phyloP scores from a whole-genome alignment of 2,888 invertebrate species.

The Caenorhabditis angaria region DNA sequence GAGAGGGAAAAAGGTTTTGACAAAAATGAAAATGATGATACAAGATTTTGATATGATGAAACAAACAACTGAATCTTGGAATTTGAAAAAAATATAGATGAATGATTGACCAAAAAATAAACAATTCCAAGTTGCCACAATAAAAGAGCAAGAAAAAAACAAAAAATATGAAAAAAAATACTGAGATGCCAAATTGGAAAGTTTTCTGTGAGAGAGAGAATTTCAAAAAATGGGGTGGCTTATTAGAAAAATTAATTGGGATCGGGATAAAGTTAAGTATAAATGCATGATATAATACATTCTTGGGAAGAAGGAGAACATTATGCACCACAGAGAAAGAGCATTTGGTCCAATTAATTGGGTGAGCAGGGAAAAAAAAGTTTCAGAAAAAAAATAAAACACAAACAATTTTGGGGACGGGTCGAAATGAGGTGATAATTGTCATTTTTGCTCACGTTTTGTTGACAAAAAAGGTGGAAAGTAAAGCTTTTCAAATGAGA shows the following conservation, averaged over 20 bases:
- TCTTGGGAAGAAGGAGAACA: neutral
- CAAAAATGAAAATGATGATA: too few species aligned
- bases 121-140: neutral
- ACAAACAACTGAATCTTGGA: neutral
- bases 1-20: neutral
- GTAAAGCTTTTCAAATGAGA: slow-evolving; percentile 1
- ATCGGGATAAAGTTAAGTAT: neutral
- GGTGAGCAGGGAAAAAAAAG: neutral
- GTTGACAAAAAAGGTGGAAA: neutral
- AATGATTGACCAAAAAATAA: too few species aligned
- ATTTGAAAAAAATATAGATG: too few species aligned
- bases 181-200: slow-evolving; percentile 2
- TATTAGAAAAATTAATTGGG: neutral
- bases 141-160: neutral
- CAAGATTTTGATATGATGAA: neutral
- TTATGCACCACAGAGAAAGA: slow-evolving; percentile 2
- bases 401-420: too few species aligned
- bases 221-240: neutral
- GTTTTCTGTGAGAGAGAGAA: neutral
- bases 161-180: neutral
- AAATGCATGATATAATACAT: slow-evolving; percentile 4
- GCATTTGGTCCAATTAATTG: neutral
- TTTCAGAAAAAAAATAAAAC: too few species aligned
- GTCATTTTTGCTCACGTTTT: neutral
- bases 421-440: neutral